Conservation (phyloP, 2,113 vertebrate species). For the Alligator mississippiensis region DNA sequence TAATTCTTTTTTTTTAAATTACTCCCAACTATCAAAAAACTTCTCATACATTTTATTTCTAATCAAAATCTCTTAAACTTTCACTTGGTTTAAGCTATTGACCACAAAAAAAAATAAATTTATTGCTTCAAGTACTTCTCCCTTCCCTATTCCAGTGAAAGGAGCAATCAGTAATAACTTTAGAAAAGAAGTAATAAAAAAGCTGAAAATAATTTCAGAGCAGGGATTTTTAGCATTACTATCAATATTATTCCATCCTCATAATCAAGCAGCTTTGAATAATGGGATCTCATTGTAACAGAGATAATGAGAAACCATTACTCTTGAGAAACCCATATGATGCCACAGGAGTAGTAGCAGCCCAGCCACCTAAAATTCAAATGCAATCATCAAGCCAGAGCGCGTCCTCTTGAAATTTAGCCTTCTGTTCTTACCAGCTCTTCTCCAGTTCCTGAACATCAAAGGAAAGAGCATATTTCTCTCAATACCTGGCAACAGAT, state of each 20-base stretch:
- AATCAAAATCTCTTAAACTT: not conserved
- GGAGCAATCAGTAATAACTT: not conserved
- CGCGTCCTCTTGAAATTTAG: not conserved
- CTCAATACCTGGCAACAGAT: not conserved
- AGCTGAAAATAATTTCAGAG: not conserved
- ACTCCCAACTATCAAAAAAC: not conserved
- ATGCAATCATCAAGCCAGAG: not conserved
- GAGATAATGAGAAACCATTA: not conserved
- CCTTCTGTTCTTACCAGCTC: not conserved
- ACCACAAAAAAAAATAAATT: not conserved
- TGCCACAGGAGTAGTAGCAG: not conserved
- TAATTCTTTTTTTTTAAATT: not conserved
- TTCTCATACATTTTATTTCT: not conserved
- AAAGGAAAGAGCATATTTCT: not conserved
- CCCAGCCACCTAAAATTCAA: not conserved
- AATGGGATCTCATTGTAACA: not conserved
- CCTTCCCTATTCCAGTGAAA: not conserved
- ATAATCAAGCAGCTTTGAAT: not conserved
- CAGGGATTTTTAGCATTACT: not conserved
- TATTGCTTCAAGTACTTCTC: not conserved
- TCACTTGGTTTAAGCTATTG: not conserved
- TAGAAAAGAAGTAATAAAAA: not conserved
- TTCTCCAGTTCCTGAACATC: not conserved
- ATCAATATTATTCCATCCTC: not conserved
- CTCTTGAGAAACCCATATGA: not conserved